Percentiles rank a stretch among this genome's conserved stretches.
phyloP scores from a whole-genome alignment of 2,113 vertebrate species.

The Eurypyga helias region DNA sequence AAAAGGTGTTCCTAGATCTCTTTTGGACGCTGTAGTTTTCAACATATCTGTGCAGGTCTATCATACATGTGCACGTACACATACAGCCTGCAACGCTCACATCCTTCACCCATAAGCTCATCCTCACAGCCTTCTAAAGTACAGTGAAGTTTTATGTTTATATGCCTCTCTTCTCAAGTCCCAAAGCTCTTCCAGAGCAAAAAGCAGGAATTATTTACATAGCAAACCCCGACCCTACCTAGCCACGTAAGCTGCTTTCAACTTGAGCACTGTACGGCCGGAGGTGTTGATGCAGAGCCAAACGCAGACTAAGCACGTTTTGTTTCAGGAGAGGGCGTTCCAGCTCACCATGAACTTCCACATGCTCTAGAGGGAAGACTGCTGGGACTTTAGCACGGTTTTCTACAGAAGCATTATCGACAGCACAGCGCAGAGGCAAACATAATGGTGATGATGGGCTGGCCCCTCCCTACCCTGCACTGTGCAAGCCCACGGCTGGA shows the following conservation, averaged over 20 bases:
- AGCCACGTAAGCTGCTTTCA: background rate
- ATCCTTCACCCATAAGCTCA: background rate
- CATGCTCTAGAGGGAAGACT: background rate
- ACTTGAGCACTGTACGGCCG: background rate
- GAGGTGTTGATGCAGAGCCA: background rate
- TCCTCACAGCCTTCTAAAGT: background rate
- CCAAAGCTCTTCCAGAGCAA: background rate
- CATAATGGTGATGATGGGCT: background rate
- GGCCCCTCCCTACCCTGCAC: no score
- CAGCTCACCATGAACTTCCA: background rate
- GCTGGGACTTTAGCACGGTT: background rate
- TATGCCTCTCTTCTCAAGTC: background rate
- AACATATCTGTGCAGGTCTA: background rate
- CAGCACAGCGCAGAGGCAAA: background rate
- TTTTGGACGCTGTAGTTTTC: background rate
- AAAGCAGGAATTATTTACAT: background rate
- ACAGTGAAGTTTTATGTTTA: rapidly evolving
- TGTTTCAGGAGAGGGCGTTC: background rate
- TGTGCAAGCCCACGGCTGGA: background rate
- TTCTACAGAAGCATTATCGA: background rate
- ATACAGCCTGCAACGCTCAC: rapidly evolving
- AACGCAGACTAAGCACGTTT: background rate
- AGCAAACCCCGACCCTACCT: background rate
- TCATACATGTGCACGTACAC: rapidly evolving
- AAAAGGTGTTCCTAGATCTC: rapidly evolving